These are phyloP conservation scores for Neocrepidodera transversa DNA, from an alignment of 2,888 invertebrate species.

Conservation along the genomic window DNA sequence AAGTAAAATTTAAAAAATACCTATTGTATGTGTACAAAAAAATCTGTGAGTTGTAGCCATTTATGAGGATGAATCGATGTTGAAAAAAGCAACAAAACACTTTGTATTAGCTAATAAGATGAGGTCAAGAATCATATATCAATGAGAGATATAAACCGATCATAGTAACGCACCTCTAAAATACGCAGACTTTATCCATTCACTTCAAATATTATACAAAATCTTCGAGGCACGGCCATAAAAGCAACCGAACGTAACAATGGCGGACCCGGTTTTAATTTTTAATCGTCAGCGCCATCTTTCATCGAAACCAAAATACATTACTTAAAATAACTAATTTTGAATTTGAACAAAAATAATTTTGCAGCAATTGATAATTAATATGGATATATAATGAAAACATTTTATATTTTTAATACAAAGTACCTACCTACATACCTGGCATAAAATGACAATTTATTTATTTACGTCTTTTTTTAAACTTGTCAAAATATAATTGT, in stretches of 20 bases:
- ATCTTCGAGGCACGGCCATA: slow-evolving; percentile 56
- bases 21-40: slow-evolving; percentile 42
- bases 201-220: slow-evolving; percentile 51
- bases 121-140: slow-evolving; percentile 16
- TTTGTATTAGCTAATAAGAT: slow-evolving; percentile 26
- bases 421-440: no score
- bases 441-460: slow-evolving; percentile 14
- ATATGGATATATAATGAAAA: no score
- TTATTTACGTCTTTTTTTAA: no score
- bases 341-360: no score
- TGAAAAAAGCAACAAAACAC: slow-evolving; percentile 50
- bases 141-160: slow-evolving; percentile 22
- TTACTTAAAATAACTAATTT: not conserved
- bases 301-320: slow-evolving; percentile 9
- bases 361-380: no score
- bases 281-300: slow-evolving; percentile 53
- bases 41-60: slow-evolving; percentile 49
- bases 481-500: no score
- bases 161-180: slow-evolving; percentile 49
- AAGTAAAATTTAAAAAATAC: slow-evolving; percentile 16
- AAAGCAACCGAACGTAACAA: slow-evolving; percentile 59
- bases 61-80: slow-evolving; percentile 55
- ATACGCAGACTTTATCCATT: slow-evolving; percentile 36
- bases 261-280: slow-evolving; percentile 61
- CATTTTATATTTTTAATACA: no score